Conservation (phyloP, 1,140 invertebrate species). For the Kradibia gibbosae region DNA sequence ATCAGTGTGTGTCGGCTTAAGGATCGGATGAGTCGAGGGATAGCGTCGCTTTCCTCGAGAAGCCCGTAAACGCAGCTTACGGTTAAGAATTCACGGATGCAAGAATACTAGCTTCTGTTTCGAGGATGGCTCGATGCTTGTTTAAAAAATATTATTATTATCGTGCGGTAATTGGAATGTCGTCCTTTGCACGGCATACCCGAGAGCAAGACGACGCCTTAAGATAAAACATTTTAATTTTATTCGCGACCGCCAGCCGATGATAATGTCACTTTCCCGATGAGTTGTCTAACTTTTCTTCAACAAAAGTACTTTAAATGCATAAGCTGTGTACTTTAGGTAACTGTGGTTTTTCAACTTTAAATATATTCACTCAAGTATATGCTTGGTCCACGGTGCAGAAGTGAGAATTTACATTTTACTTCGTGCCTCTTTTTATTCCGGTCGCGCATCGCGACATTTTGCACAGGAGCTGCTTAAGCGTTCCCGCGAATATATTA, state of each 20-base stretch:
- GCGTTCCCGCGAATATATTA: neutral
- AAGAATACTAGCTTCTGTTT: too few species aligned
- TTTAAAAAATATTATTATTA: too few species aligned
- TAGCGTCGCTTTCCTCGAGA: too few species aligned
- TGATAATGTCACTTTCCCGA: neutral
- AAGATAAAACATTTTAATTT: neutral
- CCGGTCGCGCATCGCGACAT: neutral
- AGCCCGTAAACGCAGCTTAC: too few species aligned
- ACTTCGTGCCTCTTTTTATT: neutral
- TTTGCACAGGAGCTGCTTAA: neutral
- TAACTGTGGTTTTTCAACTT: neutral
- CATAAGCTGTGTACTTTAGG: neutral
- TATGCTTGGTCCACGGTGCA: neutral
- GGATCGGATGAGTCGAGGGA: too few species aligned
- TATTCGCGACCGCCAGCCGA: too few species aligned
- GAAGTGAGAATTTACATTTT: conserved; percentile 3
- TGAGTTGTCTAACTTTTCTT: neutral
- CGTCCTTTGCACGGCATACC: too few species aligned
- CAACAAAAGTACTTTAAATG: neutral
- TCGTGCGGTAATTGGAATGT: too few species aligned
- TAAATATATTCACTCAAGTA: neutral
- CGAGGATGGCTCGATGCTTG: too few species aligned
- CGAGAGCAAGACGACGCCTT: too few species aligned
- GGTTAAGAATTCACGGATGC: too few species aligned
- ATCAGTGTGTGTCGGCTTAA: neutral